Evolutionary conservation across 2,888 invertebrate genomes (phyloP).

Genomic region (Dolichopus griseipennis): DNA sequence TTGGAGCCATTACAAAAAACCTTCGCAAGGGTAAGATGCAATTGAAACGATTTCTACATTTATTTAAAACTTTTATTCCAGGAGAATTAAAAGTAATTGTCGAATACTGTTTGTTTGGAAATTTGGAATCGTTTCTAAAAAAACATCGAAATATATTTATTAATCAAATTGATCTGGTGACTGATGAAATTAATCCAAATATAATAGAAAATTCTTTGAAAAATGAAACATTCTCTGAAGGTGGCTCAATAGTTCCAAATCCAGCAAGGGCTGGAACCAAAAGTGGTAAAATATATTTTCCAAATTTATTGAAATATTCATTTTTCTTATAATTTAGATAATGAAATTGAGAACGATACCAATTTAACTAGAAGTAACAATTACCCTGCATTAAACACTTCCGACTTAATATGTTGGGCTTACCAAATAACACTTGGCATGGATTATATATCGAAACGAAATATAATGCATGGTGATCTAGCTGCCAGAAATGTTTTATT

Average conservation of each 20-base stretch:
- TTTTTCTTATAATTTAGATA: not conserved
- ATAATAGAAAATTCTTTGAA: no score
- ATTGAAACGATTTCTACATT: not conserved
- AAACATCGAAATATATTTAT: no score
- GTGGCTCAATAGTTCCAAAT: no score
- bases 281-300: no score
- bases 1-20: constrained; percentile 83
- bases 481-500: constrained; percentile 86
- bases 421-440: constrained; percentile 92
- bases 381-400: constrained; percentile 52
- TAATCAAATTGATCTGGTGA: no score
- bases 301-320: no score
- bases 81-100: constrained; percentile 88
- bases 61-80: constrained; percentile 30
- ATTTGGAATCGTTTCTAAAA: no score
- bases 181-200: no score
- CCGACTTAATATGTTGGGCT: constrained; percentile 80
- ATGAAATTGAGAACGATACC: not conserved
- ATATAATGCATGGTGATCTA: constrained; percentile 77
- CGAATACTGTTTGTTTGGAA: constrained; percentile 44
- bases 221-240: no score
- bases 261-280: no score
- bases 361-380: not conserved
- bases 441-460: constrained; percentile 85
- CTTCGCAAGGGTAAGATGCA: constrained; percentile 61